Base-by-base conservation (phyloP, 2,888 invertebrate species). In the Drosophila borealis region DNA sequence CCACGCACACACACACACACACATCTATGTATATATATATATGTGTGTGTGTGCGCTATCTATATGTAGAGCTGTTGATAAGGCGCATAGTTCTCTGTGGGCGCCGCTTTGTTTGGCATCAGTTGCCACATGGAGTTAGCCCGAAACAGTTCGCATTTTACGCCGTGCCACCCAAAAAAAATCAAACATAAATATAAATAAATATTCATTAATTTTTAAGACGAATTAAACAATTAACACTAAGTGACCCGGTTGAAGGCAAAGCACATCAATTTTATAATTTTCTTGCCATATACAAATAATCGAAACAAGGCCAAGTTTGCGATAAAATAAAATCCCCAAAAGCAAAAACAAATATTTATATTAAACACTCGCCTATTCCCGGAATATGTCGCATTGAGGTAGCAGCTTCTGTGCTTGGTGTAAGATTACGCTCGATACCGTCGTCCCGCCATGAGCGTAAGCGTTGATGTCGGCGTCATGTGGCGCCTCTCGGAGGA, bases 401-500 rank as follows among this genome's bases (percentile, higher is more conserved):
- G 62, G 45, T 25, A 34, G 1, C 0, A 17, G 11, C 25, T 41
- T 14, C 5, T 41, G 29, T 29, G 17, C 17, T 1, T 17, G 17
- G 17, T 17, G 2, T 17, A 17, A 17, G 9, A 33, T 29, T 13
- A 11, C 17, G 4, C 29, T 5, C 2, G 36, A 36, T 13, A 6
- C 6, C 3, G 6, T 37, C 29, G n/a, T n/a, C n/a, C n/a, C 56
- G 69, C 21, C 53, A 92, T 92, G 92, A 93, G 93, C 86, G 92
- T 93, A 66, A 92, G 93, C 81, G 92, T 93, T 64, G 92, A 93
- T 74, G 91, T 92, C 75, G 92, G 92, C 90, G 92, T 92, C 77
- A 93, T 93, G 93, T 93, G 93, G 93, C 92, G 92, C 85, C 91
- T 92, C 53, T 92, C 92, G 39, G 92, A 92, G 85, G 92, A 92